Conservation (phyloP, 2,113 vertebrate genomes). For the Platysteira castanea region DNA sequence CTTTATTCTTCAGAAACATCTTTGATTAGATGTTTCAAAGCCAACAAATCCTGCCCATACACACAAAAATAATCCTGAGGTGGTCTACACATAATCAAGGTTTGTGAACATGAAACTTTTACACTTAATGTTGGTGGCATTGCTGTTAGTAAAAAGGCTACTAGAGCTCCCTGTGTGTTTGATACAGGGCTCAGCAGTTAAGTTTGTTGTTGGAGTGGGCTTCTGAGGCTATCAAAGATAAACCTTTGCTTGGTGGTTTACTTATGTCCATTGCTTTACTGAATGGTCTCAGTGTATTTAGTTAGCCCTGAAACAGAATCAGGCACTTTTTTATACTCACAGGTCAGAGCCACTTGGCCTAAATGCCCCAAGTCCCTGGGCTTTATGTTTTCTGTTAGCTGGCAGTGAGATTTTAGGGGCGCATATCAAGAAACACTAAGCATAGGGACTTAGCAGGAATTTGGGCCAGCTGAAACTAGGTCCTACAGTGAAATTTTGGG, state of each 20-base stretch:
- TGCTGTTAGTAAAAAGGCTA: neutral
- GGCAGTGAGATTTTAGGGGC: neutral
- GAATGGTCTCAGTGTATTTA: neutral
- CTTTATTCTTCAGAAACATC: neutral
- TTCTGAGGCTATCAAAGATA: neutral
- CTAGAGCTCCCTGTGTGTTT: neutral
- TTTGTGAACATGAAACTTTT: neutral
- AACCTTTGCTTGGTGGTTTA: neutral
- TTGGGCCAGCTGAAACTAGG: neutral
- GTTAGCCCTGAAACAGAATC: neutral
- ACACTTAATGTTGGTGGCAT: neutral
- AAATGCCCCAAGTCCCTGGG: neutral
- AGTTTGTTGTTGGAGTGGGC: neutral
- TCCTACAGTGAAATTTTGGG: neutral
- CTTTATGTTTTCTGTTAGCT: neutral
- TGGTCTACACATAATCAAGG: neutral
- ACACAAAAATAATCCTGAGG: neutral
- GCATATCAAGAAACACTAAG: neutral
- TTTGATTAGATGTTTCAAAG: neutral
- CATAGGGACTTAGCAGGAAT: neutral
- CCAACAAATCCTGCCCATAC: neutral
- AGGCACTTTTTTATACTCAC: neutral
- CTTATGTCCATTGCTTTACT: neutral
- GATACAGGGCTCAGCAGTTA: neutral
- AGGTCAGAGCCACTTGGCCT: neutral